These are phyloP conservation scores for Synanthedon vespiformis DNA, from an alignment of 2,888 invertebrate genomes.

Conservation along the genomic window DNA sequence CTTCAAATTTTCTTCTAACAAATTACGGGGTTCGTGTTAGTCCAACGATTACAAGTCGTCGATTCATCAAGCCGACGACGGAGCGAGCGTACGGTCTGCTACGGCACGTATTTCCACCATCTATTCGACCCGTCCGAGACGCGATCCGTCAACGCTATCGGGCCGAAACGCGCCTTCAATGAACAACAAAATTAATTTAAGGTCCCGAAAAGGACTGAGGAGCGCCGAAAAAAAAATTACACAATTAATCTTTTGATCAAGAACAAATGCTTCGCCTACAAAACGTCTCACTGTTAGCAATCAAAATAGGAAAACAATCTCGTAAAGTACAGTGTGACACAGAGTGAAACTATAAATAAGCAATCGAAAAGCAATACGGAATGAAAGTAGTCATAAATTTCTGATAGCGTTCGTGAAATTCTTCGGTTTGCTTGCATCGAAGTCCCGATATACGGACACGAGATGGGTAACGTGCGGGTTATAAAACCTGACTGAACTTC, in stretches of 20 bases:
- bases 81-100: slow-evolving; percentile 23
- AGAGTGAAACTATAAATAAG: slow-evolving; percentile 20
- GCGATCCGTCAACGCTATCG: slow-evolving; percentile 62
- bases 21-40: slow-evolving; percentile 57
- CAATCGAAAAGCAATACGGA: slow-evolving; percentile 31
- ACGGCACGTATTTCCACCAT: slow-evolving; percentile 57
- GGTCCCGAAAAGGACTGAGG: neutral
- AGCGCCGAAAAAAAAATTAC: neutral
- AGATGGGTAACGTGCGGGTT: too few relatives aligned
- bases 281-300: neutral
- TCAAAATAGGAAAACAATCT: neutral
- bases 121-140: slow-evolving; percentile 46
- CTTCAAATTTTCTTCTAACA: slow-evolving; percentile 24
- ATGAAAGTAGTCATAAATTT: slow-evolving; percentile 30
- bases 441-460: slow-evolving; percentile 10
- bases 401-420: slow-evolving; percentile 28
- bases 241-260: neutral
- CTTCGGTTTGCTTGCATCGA: slow-evolving; percentile 21
- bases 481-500: too few relatives aligned
- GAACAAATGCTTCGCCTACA: neutral
- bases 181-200: slow-evolving; percentile 51
- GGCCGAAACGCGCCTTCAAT: slow-evolving; percentile 34
- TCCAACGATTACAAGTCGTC: slow-evolving; percentile 60
- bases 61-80: slow-evolving; percentile 50
- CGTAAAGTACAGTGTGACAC: neutral